Evolutionary conservation across 2,113 vertebrate species (phyloP).

Genomic region (Campylorhamphus procurvoides): DNA sequence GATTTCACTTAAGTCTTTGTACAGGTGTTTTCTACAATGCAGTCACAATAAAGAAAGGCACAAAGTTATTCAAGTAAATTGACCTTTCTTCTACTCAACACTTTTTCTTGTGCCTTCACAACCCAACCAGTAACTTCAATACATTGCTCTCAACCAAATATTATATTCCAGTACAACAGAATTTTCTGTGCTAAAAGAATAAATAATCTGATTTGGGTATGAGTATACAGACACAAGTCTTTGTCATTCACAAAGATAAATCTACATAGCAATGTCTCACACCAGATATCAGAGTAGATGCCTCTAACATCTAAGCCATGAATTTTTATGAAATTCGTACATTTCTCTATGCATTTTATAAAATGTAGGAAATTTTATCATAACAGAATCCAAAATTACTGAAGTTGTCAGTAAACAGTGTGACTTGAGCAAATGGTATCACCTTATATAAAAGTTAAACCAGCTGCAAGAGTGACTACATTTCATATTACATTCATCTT

Average conservation of each 20-base stretch:
- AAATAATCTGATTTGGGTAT: neutral
- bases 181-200: neutral
- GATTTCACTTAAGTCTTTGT: neutral
- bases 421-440: neutral
- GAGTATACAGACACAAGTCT: neutral
- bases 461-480: neutral
- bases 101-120: neutral
- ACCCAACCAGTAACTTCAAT: neutral
- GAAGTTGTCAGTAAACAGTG: neutral
- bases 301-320: neutral
- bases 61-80: slow-evolving; percentile 56
- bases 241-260: neutral
- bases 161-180: neutral
- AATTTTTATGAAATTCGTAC: neutral
- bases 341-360: neutral
- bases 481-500: neutral
- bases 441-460: neutral
- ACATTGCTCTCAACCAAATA: neutral
- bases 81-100: neutral
- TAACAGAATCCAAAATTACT: neutral
- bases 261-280: neutral
- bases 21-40: slow-evolving; percentile 16
- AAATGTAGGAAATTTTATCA: neutral
- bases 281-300: neutral
- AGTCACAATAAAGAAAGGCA: slow-evolving; percentile 44